These are phyloP conservation scores for Ichneumoninae sp. DNA, from an alignment of 2,888 invertebrate genomes.

Conservation along the genomic window DNA sequence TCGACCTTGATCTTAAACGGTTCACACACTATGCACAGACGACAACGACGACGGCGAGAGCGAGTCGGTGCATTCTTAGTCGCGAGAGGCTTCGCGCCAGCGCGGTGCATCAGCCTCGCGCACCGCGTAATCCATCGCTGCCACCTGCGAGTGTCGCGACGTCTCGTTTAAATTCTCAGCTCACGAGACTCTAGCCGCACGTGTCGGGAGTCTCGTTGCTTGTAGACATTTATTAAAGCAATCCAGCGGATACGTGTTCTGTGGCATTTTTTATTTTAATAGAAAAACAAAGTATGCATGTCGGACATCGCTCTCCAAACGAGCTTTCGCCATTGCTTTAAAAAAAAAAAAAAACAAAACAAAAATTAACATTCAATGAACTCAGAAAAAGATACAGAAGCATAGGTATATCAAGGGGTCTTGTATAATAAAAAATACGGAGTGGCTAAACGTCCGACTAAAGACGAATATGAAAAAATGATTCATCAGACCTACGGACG, in stretches of 20 bases:
- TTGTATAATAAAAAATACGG: neutral
- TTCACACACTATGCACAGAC: constrained; percentile 72
- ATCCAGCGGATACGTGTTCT: neutral
- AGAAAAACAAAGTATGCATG: neutral
- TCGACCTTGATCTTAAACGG: constrained; percentile 79
- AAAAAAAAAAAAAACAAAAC: too few relatives aligned
- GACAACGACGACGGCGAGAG: constrained; percentile 56
- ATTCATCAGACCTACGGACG: too few relatives aligned
- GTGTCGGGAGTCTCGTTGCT: constrained; percentile 7
- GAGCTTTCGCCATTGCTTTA: neutral
- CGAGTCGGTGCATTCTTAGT: constrained; percentile 56
- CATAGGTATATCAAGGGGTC: neutral
- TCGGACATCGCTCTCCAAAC: neutral
- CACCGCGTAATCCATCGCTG: constrained; percentile 56
- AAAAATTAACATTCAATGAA: neutral
- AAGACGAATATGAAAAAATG: too few relatives aligned
- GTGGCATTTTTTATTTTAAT: neutral
- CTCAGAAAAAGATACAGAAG: neutral
- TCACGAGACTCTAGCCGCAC: constrained; percentile 32
- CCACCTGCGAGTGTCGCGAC: constrained; percentile 59
- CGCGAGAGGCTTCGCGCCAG: constrained; percentile 41
- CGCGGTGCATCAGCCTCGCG: constrained; percentile 25
- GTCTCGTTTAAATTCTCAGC: constrained; percentile 55
- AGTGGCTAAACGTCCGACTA: too few relatives aligned
- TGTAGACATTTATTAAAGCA: constrained; percentile 24